Conservation (phyloP, 2,797 vertebrate species). For the Spondyliosoma cantharus region DNA sequence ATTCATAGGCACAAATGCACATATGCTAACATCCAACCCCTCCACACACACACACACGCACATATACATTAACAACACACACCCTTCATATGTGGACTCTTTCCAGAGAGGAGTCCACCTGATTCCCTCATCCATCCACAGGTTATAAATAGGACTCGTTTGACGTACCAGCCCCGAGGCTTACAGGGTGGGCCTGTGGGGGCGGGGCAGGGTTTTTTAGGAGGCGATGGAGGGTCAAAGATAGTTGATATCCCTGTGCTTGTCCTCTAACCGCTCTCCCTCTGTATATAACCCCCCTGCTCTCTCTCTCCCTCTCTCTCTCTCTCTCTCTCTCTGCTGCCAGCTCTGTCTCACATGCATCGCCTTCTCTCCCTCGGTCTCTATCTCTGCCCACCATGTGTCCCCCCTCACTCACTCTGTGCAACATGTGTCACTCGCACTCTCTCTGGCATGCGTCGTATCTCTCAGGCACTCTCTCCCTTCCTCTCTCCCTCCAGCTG, state of each 20-base stretch:
- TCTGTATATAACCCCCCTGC: slow-evolving; percentile 40
- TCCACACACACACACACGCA: slow-evolving; percentile 34
- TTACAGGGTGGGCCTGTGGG: slow-evolving; percentile 62
- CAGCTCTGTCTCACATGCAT: slow-evolving; percentile 67
- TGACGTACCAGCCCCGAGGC: slow-evolving; percentile 75
- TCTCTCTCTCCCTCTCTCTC: too few species aligned
- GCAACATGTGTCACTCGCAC: slow-evolving; percentile 79
- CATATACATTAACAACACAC: slow-evolving; percentile 39
- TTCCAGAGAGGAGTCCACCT: slow-evolving; percentile 81
- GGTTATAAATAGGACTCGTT: slow-evolving; percentile 86
- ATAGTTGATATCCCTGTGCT: slow-evolving; percentile 77
- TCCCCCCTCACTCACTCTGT: slow-evolving; percentile 73
- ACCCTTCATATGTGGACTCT: slow-evolving; percentile 65
- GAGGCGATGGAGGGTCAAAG: slow-evolving; percentile 69
- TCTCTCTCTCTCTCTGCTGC: slow-evolving; percentile 45
- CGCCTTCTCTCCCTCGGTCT: slow-evolving; percentile 36
- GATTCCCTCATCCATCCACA: slow-evolving; percentile 85
- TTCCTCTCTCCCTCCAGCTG: slow-evolving; percentile 68
- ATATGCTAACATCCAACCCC: slow-evolving; percentile 13
- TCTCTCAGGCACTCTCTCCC: slow-evolving; percentile 43
- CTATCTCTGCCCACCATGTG: slow-evolving; percentile 71
- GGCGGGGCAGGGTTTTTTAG: slow-evolving; percentile 40
- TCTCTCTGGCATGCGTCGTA: slow-evolving; percentile 69
- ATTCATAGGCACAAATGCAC: slow-evolving; percentile 32
- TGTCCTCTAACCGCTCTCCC: slow-evolving; percentile 75